phyloP scores from a whole-genome alignment of 2,797 vertebrate genomes.

The Somateria mollissima region DNA sequence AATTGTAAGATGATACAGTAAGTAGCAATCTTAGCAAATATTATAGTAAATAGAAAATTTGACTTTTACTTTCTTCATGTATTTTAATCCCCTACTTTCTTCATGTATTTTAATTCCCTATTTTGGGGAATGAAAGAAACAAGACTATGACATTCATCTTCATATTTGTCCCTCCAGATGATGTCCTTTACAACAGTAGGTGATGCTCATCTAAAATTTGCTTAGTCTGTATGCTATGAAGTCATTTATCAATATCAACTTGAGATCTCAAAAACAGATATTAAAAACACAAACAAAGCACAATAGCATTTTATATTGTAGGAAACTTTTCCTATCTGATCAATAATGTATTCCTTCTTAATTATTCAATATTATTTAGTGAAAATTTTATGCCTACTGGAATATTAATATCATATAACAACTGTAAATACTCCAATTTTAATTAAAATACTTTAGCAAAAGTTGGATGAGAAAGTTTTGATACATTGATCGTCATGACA shows the following conservation, averaged over 20 bases:
- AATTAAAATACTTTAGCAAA: constrained; percentile 72
- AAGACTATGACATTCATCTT: background rate
- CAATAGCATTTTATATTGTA: constrained; percentile 36
- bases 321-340: constrained; percentile 62
- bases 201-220: background rate
- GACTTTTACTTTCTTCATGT: background rate
- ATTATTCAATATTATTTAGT: constrained; percentile 77
- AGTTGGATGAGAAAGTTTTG: constrained; percentile 41
- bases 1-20: background rate
- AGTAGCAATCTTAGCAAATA: background rate
- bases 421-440: constrained; percentile 74
- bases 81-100: background rate
- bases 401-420: constrained; percentile 75
- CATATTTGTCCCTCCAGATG: background rate
- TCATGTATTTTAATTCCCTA: background rate
- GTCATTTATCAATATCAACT: constrained; percentile 7
- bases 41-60: background rate
- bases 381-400: constrained; percentile 66
- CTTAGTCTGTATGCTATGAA: background rate
- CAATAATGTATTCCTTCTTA: constrained; percentile 79
- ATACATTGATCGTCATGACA: constrained; percentile 5
- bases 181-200: background rate
- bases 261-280: constrained; percentile 41
- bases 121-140: background rate
- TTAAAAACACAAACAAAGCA: constrained; percentile 23